phyloP scores from a whole-genome alignment of 2,888 invertebrate genomes.

The Alcis repandata region DNA sequence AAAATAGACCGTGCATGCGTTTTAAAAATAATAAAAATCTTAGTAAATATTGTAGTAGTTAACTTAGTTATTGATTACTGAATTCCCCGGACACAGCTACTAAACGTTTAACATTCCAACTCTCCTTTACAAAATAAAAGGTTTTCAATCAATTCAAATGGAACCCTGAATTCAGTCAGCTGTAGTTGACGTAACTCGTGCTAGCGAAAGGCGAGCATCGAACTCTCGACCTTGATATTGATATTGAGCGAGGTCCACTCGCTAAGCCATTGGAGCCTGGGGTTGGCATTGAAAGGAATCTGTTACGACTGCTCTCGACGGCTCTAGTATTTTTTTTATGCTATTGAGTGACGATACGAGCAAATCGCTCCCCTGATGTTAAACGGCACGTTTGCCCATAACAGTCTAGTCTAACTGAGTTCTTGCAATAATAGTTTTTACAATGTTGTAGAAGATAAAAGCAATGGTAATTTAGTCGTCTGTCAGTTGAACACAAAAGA shows the following conservation, averaged over 20 bases:
- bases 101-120: not conserved
- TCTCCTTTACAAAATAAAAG: not conserved
- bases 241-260: conserved; percentile 70
- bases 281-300: conserved; percentile 42
- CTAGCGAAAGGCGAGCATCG: conserved; percentile 83
- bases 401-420: not conserved
- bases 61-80: no score
- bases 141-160: conserved; percentile 17
- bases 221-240: conserved; percentile 80
- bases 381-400: no score
- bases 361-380: no score
- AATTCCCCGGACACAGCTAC: no score
- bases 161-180: conserved; percentile 23
- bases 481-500: no score
- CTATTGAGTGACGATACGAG: no score
- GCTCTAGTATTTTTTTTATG: not conserved
- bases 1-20: no score
- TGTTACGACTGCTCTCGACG: conserved; percentile 13
- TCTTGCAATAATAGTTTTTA: not conserved
- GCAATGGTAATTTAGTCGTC: no score
- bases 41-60: no score
- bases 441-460: not conserved
- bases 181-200: conserved; percentile 23
- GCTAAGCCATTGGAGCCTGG: conserved; percentile 42
- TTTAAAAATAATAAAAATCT: no score